Conservation (phyloP, 2,797 vertebrate species). For the Momotus momota region DNA sequence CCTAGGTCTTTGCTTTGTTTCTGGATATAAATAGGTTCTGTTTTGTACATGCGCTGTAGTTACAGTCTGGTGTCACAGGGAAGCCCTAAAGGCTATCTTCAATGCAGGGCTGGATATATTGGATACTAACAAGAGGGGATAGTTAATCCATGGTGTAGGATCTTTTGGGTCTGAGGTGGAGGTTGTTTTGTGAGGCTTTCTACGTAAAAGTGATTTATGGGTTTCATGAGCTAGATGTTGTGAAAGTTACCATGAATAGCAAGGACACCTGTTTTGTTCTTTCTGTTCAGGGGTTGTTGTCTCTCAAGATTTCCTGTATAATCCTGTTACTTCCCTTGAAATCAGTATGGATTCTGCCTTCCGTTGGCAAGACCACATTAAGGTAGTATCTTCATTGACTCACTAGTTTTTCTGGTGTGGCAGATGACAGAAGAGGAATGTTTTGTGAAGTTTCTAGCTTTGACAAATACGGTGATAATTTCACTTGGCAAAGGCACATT, state of each 20-base stretch:
- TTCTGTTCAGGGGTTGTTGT: background rate
- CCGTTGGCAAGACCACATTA: background rate
- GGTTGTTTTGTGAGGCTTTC: background rate
- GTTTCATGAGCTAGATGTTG: background rate
- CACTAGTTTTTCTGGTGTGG: background rate
- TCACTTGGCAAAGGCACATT: background rate
- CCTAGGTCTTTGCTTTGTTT: background rate
- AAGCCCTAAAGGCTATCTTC: background rate
- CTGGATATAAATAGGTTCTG: background rate
- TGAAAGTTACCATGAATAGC: background rate
- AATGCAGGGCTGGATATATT: background rate
- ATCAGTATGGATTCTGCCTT: background rate
- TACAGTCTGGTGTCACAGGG: background rate
- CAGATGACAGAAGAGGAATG: background rate
- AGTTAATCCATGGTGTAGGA: background rate
- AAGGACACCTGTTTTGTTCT: background rate
- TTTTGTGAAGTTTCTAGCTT: slow-evolving; percentile 10
- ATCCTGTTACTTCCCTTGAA: background rate
- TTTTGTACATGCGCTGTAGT: background rate
- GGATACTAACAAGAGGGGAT: background rate
- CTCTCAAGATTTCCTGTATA: background rate
- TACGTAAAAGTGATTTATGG: background rate
- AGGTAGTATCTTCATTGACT: background rate
- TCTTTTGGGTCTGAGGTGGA: background rate
- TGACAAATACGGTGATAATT: background rate